phyloP scores from a whole-genome alignment of 2,888 invertebrate species.

The Drosophila maculinotata region DNA sequence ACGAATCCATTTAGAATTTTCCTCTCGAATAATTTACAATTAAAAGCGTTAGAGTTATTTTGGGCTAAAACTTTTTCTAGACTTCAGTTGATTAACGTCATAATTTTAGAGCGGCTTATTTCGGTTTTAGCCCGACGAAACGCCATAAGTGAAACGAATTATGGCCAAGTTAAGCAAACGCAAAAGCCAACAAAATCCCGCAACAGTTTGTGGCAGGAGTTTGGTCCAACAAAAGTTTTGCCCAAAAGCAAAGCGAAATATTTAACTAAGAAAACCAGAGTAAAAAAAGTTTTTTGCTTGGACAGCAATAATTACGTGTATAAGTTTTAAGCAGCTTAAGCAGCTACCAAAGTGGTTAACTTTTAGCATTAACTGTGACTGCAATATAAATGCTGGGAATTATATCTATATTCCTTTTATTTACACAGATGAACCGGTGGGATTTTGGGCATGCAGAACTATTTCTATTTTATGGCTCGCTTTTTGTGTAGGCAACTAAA shows the following conservation, averaged over 20 bases:
- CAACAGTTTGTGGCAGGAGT: neutral
- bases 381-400: neutral
- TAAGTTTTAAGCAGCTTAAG: slow-evolving; percentile 36
- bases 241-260: slow-evolving; percentile 31
- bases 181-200: slow-evolving; percentile 28
- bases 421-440: slow-evolving; percentile 10
- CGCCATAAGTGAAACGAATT: slow-evolving; percentile 41
- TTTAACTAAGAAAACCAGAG: slow-evolving; percentile 27
- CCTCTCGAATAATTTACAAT: slow-evolving; percentile 1
- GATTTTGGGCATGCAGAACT: slow-evolving; percentile 1
- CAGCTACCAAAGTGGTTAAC: slow-evolving; percentile 36
- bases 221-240: slow-evolving; percentile 20
- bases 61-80: slow-evolving; percentile 32
- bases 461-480: slow-evolving; percentile 2
- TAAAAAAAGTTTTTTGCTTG: slow-evolving; percentile 52
- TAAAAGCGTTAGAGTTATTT: slow-evolving; percentile 10
- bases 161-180: slow-evolving; percentile 28
- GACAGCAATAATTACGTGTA: slow-evolving; percentile 51
- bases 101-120: slow-evolving; percentile 59
- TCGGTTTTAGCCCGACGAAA: slow-evolving; percentile 19
- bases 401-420: slow-evolving; percentile 6
- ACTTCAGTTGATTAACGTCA: slow-evolving; percentile 49
- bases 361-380: slow-evolving; percentile 35
- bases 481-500: slow-evolving; percentile 30
- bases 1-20: neutral